Percentiles rank a stretch among this genome's conserved stretches.
Evolutionary conservation across 2,888 invertebrate genomes (phyloP).

Genomic region (Apodemia duryi): DNA sequence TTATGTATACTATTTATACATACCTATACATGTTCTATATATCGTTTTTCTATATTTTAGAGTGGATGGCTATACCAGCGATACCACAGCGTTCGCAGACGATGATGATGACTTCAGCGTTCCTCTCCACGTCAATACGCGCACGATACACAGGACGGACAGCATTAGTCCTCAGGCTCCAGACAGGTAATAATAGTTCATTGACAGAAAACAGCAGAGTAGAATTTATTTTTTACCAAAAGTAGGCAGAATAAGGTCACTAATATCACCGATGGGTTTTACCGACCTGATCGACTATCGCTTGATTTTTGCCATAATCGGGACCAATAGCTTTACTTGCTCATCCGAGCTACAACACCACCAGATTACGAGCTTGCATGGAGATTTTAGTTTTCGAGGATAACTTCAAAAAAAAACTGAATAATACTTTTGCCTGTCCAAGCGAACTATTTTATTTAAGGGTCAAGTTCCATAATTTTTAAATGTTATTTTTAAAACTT

Average conservation of each 20-base stretch:
- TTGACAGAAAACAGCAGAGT: too few species aligned
- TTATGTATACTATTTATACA: too few species aligned
- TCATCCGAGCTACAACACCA: neutral
- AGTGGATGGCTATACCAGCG: conserved; percentile 88
- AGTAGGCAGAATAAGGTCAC: too few species aligned
- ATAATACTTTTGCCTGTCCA: too few species aligned
- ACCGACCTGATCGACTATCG: neutral
- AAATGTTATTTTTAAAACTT: too few species aligned
- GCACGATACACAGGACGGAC: conserved; percentile 58
- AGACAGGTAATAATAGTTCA: conserved; percentile 51
- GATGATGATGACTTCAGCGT: conserved; percentile 85
- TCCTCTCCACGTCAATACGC: conserved; percentile 84
- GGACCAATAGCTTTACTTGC: neutral
- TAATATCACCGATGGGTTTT: neutral
- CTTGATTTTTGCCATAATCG: neutral
- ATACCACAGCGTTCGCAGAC: conserved; percentile 88
- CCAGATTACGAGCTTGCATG: too few species aligned
- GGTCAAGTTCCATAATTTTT: too few species aligned
- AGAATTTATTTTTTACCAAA: too few species aligned
- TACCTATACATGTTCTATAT: too few species aligned
- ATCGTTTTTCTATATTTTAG: conserved; percentile 44
- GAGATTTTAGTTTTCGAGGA: too few species aligned
- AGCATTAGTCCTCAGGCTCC: conserved; percentile 70
- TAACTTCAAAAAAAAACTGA: too few species aligned
- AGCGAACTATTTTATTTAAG: too few species aligned